phyloP scores from a whole-genome alignment of 2,797 vertebrate species.

The Gallinago solitaria region DNA sequence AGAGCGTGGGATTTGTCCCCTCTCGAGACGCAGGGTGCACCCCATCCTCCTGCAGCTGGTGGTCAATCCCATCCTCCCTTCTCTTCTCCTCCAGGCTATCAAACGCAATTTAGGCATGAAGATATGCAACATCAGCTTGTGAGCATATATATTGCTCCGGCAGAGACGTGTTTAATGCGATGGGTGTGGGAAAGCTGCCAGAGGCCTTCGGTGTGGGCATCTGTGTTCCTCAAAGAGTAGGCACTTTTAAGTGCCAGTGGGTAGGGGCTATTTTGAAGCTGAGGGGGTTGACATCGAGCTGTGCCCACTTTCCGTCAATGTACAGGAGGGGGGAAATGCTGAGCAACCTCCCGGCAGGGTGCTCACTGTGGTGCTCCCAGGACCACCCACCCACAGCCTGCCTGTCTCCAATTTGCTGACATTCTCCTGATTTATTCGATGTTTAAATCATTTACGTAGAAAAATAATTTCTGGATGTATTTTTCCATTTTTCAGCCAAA shows the following conservation, averaged over 20 bases:
- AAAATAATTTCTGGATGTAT: background rate
- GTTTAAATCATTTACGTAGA: background rate
- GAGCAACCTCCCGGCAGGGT: background rate
- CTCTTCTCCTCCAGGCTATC: background rate
- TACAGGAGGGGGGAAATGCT: background rate
- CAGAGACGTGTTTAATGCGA: background rate
- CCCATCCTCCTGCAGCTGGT: fast-evolving
- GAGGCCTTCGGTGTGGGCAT: background rate
- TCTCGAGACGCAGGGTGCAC: fast-evolving
- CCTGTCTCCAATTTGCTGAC: background rate
- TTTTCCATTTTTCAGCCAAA: background rate
- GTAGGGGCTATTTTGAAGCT: background rate
- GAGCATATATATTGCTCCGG: background rate
- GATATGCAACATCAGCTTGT: background rate
- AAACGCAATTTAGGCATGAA: fast-evolving
- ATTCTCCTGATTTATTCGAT: background rate
- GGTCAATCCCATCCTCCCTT: background rate
- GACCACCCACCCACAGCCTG: background rate
- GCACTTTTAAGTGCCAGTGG: background rate
- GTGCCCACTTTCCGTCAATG: background rate
- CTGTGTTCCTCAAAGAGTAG: background rate
- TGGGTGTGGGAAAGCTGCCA: background rate
- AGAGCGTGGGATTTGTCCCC: background rate
- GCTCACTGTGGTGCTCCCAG: background rate
- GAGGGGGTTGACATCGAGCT: background rate